A percentile compares a stretch with the other conserved stretches of the same genome.
phyloP scores from a whole-genome alignment of 2,797 vertebrate genomes.

The Premnoplex brunnescens region DNA sequence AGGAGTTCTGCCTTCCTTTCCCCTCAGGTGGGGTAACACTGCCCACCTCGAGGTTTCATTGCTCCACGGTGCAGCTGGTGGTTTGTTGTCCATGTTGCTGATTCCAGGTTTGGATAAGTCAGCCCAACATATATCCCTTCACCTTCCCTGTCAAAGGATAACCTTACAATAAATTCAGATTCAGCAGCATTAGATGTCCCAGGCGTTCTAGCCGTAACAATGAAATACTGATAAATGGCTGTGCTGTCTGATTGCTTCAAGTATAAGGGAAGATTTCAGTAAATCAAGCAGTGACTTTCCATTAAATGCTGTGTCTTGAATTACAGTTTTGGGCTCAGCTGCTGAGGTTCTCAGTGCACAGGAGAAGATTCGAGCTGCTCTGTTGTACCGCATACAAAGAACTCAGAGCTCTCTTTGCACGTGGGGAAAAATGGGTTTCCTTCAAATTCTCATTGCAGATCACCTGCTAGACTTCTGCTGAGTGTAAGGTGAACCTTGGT shows the following conservation, averaged over 20 bases:
- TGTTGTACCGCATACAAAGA: background rate
- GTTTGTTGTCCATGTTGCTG: background rate
- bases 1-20: background rate
- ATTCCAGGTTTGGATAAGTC: background rate
- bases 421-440: background rate
- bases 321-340: background rate
- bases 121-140: background rate
- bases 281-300: background rate
- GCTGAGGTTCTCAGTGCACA: background rate
- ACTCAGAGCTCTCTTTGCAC: background rate
- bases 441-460: background rate
- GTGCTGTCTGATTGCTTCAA: background rate
- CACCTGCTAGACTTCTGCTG: background rate
- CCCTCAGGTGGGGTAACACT: rapidly evolving
- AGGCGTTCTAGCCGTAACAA: background rate
- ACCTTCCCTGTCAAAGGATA: background rate
- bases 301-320: conserved; percentile 6
- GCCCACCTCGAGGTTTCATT: background rate
- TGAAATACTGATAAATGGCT: conserved; percentile 34
- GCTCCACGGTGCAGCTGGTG: background rate
- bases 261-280: background rate
- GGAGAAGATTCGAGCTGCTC: background rate
- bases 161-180: background rate
- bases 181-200: background rate
- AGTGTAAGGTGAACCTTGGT: background rate